Evolutionary conservation across 2,888 invertebrate species (phyloP).

Genomic region (Stenodera caucasica): DNA sequence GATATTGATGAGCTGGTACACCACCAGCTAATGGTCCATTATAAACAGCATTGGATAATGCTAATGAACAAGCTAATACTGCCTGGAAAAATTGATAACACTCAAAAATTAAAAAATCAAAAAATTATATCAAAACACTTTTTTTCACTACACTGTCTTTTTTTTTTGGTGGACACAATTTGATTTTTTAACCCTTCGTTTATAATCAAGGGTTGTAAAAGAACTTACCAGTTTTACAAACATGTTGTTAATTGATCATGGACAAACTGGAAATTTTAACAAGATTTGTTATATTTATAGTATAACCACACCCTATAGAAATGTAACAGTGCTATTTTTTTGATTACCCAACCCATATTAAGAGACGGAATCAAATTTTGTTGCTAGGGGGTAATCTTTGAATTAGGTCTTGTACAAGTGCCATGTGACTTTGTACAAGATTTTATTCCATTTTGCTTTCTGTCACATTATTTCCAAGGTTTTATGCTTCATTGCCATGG

Average conservation of each 20-base stretch:
- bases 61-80: conserved; percentile 50
- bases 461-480: conserved; percentile 53
- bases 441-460: conserved; percentile 41
- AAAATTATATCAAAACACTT: background rate
- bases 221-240: conserved; percentile 52
- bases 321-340: conserved; percentile 51
- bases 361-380: conserved; percentile 45
- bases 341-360: conserved; percentile 54
- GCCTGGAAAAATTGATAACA: conserved; percentile 39
- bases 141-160: background rate
- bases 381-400: conserved; percentile 36
- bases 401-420: conserved; percentile 8
- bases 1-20: conserved; percentile 50
- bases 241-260: conserved; percentile 43
- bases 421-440: conserved; percentile 29
- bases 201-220: background rate
- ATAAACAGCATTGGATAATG: conserved; percentile 48
- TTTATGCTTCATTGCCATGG: conserved; percentile 54
- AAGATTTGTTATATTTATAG: conserved; percentile 45
- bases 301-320: conserved; percentile 51
- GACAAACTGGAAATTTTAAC: conserved; percentile 21
- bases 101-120: background rate
- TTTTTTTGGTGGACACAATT: too few species aligned
- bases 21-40: conserved; percentile 55
- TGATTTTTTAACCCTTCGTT: background rate